Evolutionary conservation across 2,797 vertebrate genomes (phyloP).

Genomic region (Sebastes vulpes): DNA sequence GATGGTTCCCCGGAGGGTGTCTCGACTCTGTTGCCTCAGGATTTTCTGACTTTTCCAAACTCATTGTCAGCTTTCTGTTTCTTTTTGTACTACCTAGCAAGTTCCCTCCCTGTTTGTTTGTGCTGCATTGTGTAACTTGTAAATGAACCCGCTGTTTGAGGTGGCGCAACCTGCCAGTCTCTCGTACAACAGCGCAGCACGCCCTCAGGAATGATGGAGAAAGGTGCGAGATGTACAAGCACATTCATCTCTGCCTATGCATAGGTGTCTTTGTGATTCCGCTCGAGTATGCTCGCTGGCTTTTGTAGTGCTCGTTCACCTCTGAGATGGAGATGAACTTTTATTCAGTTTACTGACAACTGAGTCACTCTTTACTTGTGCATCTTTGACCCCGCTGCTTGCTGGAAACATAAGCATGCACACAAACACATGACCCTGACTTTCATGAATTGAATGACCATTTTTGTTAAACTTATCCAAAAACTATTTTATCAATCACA

Average conservation of each 20-base stretch:
- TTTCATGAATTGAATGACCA: neutral
- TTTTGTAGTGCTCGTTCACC: conserved; percentile 39
- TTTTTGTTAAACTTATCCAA: conserved; percentile 1
- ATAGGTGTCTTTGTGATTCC: conserved; percentile 36
- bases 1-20: conserved; percentile 50
- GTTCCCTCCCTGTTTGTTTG: conserved; percentile 46
- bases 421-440: neutral
- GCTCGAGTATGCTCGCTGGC: neutral
- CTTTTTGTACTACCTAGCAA: conserved; percentile 17
- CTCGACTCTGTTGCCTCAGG: conserved; percentile 36
- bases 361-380: conserved; percentile 13
- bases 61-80: conserved; percentile 22
- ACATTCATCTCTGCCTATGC: conserved; percentile 29
- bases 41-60: conserved; percentile 50
- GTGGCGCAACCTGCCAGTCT: conserved; percentile 56
- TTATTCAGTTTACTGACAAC: conserved; percentile 43
- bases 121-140: conserved; percentile 53
- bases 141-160: conserved; percentile 64
- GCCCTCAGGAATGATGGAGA: conserved; percentile 12
- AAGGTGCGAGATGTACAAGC: neutral
- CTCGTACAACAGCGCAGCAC: conserved; percentile 27
- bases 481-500: neutral
- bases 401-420: neutral
- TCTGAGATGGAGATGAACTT: conserved; percentile 37
- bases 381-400: conserved; percentile 36